Percentiles rank a stretch among this genome's conserved stretches.
Evolutionary conservation across 1,140 invertebrate genomes (phyloP).

Genomic region (Drosophila nikananu): DNA sequence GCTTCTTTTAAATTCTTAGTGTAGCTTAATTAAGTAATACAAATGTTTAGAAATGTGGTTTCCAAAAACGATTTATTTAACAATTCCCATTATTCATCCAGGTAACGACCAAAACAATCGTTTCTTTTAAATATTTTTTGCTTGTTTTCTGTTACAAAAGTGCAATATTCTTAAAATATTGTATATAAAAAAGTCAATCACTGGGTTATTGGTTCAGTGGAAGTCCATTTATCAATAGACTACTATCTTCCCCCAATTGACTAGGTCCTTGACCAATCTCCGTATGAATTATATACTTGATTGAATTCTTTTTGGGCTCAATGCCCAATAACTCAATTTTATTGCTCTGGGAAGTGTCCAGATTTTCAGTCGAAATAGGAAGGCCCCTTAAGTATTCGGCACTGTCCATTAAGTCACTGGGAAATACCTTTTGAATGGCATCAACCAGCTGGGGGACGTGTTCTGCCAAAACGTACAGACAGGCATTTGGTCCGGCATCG

Average conservation of each 20-base stretch:
- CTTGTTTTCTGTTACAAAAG: not conserved
- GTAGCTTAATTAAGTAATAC: not conserved
- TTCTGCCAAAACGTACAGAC: conserved; percentile 93
- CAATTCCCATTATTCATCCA: not conserved
- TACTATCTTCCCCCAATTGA: conserved; percentile 85
- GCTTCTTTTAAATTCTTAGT: not conserved
- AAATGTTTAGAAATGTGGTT: not conserved
- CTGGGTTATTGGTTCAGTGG: conserved; percentile 58
- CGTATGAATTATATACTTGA: conserved; percentile 95
- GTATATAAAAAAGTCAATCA: not conserved
- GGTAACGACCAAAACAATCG: not conserved
- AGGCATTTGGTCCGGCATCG: conserved; percentile 99
- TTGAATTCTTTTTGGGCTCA: conserved; percentile 85
- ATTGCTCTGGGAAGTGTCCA: not conserved
- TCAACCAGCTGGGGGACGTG: conserved; percentile 89
- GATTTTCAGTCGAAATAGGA: conserved; percentile 42
- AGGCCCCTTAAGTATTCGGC: conserved; percentile 88
- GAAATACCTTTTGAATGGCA: conserved; percentile 91
- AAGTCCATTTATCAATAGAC: conserved; percentile 87
- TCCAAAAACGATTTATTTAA: not conserved
- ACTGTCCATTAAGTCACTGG: conserved; percentile 86
- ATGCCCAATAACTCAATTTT: conserved; percentile 47
- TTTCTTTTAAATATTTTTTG: no score
- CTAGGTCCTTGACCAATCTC: conserved; percentile 91
- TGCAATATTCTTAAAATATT: not conserved